Conservation (phyloP, 1,140 invertebrate genomes). For the Trichogramma pretiosum region DNA sequence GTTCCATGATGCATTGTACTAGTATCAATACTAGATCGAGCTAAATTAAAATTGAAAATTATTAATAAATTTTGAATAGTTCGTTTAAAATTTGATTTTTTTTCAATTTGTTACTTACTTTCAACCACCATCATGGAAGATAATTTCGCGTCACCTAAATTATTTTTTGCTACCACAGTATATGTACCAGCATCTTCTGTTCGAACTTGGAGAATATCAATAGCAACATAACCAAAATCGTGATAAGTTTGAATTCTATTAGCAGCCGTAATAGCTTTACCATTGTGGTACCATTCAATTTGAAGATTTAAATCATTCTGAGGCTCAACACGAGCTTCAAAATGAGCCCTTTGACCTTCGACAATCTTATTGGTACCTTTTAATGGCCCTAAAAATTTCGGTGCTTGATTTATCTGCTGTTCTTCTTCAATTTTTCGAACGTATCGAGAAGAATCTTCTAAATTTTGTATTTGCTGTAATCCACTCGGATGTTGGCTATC, state of each 20-base stretch:
- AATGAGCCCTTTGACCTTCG: conserved; percentile 93
- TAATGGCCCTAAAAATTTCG: conserved; percentile 74
- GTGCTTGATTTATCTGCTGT: conserved; percentile 63
- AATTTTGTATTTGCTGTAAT: conserved; percentile 77
- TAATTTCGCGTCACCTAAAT: conserved; percentile 72
- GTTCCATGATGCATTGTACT: conserved; percentile 76
- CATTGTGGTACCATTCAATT: conserved; percentile 88
- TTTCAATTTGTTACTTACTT: conserved; percentile 53
- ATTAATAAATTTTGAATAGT: conserved; percentile 14
- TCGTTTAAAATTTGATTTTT: not conserved
- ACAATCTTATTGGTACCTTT: conserved; percentile 87
- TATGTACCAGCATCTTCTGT: conserved; percentile 80
- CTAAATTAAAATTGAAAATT: conserved; percentile 44
- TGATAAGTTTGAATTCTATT: conserved; percentile 86
- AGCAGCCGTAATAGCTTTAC: conserved; percentile 70
- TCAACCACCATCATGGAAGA: conserved; percentile 77
- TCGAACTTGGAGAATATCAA: conserved; percentile 84
- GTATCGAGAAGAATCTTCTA: conserved; percentile 74
- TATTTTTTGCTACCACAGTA: conserved; percentile 81
- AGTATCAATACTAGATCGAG: conserved; percentile 77
- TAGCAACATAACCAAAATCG: conserved; percentile 90
- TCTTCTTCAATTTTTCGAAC: conserved; percentile 62
- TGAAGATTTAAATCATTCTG: conserved; percentile 81
- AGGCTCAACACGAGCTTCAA: conserved; percentile 89
- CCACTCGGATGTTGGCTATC: conserved; percentile 82